Evolutionary conservation across 2,888 invertebrate species (phyloP), one percentile per base, ranked within the genome.

Genomic region (Drosophila testacea): DNA sequence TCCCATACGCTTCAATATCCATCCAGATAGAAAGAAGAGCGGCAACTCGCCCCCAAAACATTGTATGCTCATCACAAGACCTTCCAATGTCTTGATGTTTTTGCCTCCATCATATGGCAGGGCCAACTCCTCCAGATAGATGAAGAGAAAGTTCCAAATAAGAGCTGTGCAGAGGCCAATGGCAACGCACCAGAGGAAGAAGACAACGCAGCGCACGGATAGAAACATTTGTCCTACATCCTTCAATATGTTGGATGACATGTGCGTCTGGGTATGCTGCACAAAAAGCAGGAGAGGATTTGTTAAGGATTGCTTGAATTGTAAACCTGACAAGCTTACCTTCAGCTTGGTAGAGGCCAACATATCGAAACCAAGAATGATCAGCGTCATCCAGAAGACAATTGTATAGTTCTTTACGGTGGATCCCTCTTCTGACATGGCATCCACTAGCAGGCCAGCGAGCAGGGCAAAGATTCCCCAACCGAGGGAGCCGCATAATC

Each of bases 91-190:
- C 91, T 96, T 96, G n/a, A 95, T 93, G 90, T 95, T 95, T 10
- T 93, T 92, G 42, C 93, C 92, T 66, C 93, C 94, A 9, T 87
- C 90, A 61, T 88, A 55, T 1, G 76, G 68, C 11, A 60, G 56
- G 0, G 95, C 95, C 61, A 97, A 92, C 72, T 96, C 96, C 91
- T 97, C 97, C 11, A 97, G 92, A 78, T 96, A 95, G 96, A 97
- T 97, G 90, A 97, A 97, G 0, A 98, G 93, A 90, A 97, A 98
- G 81, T 97, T 95, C 96, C 98, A 98, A 27, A 97, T 93, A 0
- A 97, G 92, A 0, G 96, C 97, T 0, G 97, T 97, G 82, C 97
- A 96, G 76, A 97, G 93, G 0, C 98, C 98, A 27, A 97, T 95
- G 1, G 94, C 94, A 68, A 97, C 94, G 63, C 97, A 96, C 95